A percentile compares a stretch with the other conserved stretches of the same genome.
Conservation (phyloP, 2,797 vertebrate genomes). For the Catostomus latipinnis region DNA sequence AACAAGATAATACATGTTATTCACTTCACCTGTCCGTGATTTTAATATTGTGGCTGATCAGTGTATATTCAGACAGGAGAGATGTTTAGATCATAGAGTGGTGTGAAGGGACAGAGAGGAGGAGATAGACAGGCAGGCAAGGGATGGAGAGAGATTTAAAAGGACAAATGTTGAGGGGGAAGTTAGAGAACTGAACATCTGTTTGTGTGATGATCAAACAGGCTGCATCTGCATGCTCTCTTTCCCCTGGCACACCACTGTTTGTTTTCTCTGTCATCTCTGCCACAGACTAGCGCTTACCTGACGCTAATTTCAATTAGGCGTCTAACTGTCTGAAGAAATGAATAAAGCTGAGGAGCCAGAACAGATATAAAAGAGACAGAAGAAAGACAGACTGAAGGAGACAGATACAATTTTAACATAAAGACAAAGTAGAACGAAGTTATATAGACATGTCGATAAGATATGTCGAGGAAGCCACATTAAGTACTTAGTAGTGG, state of each 20-base stretch:
- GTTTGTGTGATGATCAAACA: slow-evolving; percentile 59
- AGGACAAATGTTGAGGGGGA: slow-evolving; percentile 38
- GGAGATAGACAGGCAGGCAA: slow-evolving; percentile 34
- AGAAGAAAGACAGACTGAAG: slow-evolving; percentile 26
- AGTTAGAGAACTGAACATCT: slow-evolving; percentile 55
- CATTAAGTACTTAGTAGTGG: slow-evolving; percentile 5
- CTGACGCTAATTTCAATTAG: slow-evolving; percentile 62
- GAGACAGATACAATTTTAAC: slow-evolving; percentile 21
- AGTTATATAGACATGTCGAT: slow-evolving; percentile 4
- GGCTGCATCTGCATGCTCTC: slow-evolving; percentile 55
- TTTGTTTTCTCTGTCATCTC: slow-evolving; percentile 59
- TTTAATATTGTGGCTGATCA: too few relatives aligned
- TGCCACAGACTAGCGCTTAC: slow-evolving; percentile 56
- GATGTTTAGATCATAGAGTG: background rate
- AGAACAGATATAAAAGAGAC: slow-evolving; percentile 26
- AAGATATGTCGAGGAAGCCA: background rate
- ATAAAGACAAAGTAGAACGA: slow-evolving; percentile 7
- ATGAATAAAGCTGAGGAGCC: slow-evolving; percentile 48
- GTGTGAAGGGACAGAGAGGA: background rate
- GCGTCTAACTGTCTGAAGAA: slow-evolving; percentile 58
- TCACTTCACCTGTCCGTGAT: too few relatives aligned
- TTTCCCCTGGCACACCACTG: slow-evolving; percentile 56
- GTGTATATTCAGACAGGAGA: background rate
- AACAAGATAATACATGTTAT: too few relatives aligned
- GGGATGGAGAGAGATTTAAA: slow-evolving; percentile 23